These are phyloP conservation scores for Eristalis tenax DNA, from an alignment of 2,888 invertebrate genomes.

Conservation along the genomic window DNA sequence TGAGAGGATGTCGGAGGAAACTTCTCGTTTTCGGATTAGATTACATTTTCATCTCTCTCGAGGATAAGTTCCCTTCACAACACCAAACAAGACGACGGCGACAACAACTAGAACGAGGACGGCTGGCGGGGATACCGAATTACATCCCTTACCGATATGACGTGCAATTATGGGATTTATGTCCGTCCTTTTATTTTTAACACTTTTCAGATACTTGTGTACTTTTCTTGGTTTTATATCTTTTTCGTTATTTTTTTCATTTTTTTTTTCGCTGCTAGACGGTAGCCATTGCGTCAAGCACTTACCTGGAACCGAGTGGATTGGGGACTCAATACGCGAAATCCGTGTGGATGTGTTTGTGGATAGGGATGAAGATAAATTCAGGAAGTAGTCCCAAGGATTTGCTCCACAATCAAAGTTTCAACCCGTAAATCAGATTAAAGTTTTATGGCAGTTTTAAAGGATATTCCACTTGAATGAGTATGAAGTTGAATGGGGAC, in stretches of 20 bases:
- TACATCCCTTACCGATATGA: slow-evolving; percentile 47
- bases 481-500: background rate
- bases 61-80: background rate
- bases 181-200: slow-evolving; percentile 45
- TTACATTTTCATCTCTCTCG: background rate
- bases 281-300: background rate
- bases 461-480: background rate
- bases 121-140: background rate
- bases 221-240: background rate
- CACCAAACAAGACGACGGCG: background rate
- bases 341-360: background rate
- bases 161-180: slow-evolving; percentile 60
- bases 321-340: background rate
- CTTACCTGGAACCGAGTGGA: background rate
- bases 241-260: background rate
- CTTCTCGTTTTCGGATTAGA: background rate
- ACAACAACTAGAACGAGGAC: background rate
- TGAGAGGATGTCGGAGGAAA: background rate
- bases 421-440: slow-evolving; percentile 47
- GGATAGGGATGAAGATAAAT: background rate
- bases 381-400: slow-evolving; percentile 42
- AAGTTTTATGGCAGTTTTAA: slow-evolving; percentile 31
- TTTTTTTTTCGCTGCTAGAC: background rate
- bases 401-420: slow-evolving; percentile 48
- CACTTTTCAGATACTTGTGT: slow-evolving; percentile 13